Evolutionary conservation across 2,888 invertebrate genomes (phyloP).

Genomic region (Nineta flava): DNA sequence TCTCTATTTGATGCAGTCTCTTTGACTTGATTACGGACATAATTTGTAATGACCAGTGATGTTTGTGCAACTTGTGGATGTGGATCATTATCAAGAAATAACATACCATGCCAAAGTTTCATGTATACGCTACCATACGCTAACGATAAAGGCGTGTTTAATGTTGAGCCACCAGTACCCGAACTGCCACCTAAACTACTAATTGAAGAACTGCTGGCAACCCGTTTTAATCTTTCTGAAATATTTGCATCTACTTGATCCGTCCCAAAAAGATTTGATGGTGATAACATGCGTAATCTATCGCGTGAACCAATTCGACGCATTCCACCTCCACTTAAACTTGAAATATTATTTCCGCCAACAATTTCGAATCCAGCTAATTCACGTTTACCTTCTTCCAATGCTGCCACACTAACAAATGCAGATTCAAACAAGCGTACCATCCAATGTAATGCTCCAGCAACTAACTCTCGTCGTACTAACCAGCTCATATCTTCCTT

Average conservation of each 20-base stretch:
- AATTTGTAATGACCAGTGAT: constrained; percentile 60
- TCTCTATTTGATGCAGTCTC: constrained; percentile 28
- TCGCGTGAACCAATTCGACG: constrained; percentile 15
- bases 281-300: constrained; percentile 26
- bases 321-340: constrained; percentile 13
- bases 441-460: constrained; percentile 70
- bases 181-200: constrained; percentile 31
- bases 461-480: constrained; percentile 70
- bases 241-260: constrained; percentile 15
- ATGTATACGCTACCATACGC: constrained; percentile 67
- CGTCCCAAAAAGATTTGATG: constrained; percentile 17
- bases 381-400: constrained; percentile 34
- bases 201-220: constrained; percentile 54
- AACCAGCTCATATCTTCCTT: constrained; percentile 65
- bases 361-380: constrained; percentile 17
- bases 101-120: constrained; percentile 75
- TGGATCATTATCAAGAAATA: constrained; percentile 70
- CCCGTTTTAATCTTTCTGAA: constrained; percentile 37
- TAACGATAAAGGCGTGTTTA: constrained; percentile 33
- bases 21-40: constrained; percentile 59
- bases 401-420: constrained; percentile 63
- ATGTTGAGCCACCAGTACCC: constrained; percentile 16
- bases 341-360: constrained; percentile 14
- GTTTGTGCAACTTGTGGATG: constrained; percentile 66
- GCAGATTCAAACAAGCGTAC: constrained; percentile 75